Evolutionary conservation across 2,113 vertebrate species (phyloP).

Genomic region (mouse (Mus musculus)): GRCm39 chr2:29314501-29315000

Average conservation of each 20-base stretch:
- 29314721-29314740: background rate
- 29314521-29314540: background rate
- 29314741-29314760: background rate
- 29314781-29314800: background rate
- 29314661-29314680: background rate
- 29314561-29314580: background rate
- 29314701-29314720: background rate
- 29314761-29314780: background rate
- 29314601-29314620: background rate
- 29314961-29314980: background rate
- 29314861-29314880: background rate
- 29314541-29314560: background rate
- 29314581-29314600: background rate
- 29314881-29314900: background rate
- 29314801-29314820: background rate
- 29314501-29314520: slow-evolving; percentile 28
- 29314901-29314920: background rate
- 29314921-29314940: background rate
- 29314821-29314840: background rate
- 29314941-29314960: background rate
- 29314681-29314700: background rate
- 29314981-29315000: background rate
- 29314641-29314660: slow-evolving; percentile 28
- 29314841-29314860: background rate
- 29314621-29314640: background rate